Conservation (phyloP, 1,140 invertebrate genomes). For the Zaprionus vittiger region DNA sequence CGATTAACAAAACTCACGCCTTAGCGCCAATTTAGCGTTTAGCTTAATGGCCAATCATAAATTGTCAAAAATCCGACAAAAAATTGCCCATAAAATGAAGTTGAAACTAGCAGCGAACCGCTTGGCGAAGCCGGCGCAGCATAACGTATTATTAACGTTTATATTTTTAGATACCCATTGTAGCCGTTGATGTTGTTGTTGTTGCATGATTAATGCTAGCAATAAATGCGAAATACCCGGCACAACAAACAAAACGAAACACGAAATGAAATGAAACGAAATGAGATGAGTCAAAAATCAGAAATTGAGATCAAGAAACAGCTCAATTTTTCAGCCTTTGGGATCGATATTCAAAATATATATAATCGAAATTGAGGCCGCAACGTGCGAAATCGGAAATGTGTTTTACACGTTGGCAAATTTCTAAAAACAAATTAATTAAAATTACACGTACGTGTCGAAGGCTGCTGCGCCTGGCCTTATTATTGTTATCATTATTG, state of each 20-base stretch:
- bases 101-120: conserved; percentile 35
- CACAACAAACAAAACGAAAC: conserved; percentile 47
- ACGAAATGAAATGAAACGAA: background rate
- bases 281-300: conserved; percentile 50
- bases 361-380: conserved; percentile 49
- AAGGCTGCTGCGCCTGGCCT: conserved; percentile 55
- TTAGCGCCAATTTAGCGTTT: conserved; percentile 72
- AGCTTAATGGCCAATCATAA: conserved; percentile 78
- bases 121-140: background rate
- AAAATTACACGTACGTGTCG: conserved; percentile 75
- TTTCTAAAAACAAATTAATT: conserved; percentile 76
- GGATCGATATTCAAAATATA: conserved; percentile 73
- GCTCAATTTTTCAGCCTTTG: conserved; percentile 30
- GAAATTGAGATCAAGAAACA: conserved; percentile 41
- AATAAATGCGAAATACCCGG: conserved; percentile 67
- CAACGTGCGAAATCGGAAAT: conserved; percentile 64
- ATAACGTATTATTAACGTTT: conserved; percentile 65
- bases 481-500: conserved; percentile 53
- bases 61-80: conserved; percentile 47
- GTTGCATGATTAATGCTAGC: conserved; percentile 65
- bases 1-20: conserved; percentile 72
- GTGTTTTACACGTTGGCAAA: conserved; percentile 49
- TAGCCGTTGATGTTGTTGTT: conserved; percentile 16
- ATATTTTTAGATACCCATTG: conserved; percentile 25
- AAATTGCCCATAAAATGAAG: conserved; percentile 43